These are phyloP conservation scores for Microcebus ravelobensis DNA, from an alignment of 2,113 vertebrate genomes.

Conservation along the genomic window DNA sequence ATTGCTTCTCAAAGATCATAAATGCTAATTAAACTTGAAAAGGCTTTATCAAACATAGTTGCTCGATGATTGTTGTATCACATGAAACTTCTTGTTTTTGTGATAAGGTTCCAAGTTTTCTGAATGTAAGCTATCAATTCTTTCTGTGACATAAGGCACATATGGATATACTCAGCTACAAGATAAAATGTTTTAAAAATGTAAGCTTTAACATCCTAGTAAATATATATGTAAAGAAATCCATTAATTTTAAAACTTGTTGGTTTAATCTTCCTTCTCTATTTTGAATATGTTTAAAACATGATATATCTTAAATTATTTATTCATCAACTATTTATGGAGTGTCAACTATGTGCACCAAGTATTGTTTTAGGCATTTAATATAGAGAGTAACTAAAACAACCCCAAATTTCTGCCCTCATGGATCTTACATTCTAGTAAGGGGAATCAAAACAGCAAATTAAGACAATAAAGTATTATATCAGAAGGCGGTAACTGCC, in stretches of 20 bases:
- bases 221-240: conserved; percentile 20
- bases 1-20: conserved; percentile 83
- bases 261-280: not conserved
- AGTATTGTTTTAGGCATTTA: not conserved
- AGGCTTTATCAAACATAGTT: conserved; percentile 78
- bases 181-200: not conserved
- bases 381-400: not conserved
- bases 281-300: conserved; percentile 12
- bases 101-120: not conserved
- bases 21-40: conserved; percentile 82
- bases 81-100: conserved; percentile 17
- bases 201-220: not conserved
- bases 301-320: not conserved
- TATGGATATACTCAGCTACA: not conserved
- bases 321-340: not conserved
- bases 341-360: not conserved
- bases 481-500: not conserved
- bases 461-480: not conserved
- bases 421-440: not conserved
- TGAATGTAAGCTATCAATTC: not conserved
- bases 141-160: not conserved
- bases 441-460: not conserved
- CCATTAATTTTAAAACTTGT: not conserved
- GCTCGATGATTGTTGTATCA: conserved; percentile 61
- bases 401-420: not conserved